phyloP scores from a whole-genome alignment of 1,140 invertebrate genomes.

The Chironomus tepperi region DNA sequence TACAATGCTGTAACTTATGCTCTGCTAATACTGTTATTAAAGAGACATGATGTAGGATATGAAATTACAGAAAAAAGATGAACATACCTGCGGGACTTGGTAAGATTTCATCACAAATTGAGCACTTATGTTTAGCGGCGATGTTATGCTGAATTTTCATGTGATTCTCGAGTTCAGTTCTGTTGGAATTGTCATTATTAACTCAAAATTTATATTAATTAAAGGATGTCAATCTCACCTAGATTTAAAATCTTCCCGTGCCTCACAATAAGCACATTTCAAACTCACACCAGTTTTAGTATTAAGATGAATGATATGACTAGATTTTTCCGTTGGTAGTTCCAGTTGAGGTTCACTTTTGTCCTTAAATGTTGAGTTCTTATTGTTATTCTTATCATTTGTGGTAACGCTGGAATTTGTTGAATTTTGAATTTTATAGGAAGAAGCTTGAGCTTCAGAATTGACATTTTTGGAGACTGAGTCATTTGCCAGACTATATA shows the following conservation, averaged over 20 bases:
- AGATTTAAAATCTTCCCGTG: conserved; percentile 68
- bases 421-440: background rate
- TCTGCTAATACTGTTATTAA: conserved; percentile 75
- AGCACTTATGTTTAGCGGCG: conserved; percentile 79
- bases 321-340: conserved; percentile 50
- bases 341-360: conserved; percentile 31
- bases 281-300: conserved; percentile 54
- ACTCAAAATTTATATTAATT: background rate
- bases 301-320: conserved; percentile 55
- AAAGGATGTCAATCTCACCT: conserved; percentile 25
- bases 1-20: conserved; percentile 87
- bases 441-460: background rate
- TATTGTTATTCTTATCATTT: conserved; percentile 19
- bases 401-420: background rate
- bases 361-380: background rate
- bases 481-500: background rate
- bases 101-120: conserved; percentile 90
- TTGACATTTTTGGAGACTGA: background rate
- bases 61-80: too few species aligned
- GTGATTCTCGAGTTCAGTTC: conserved; percentile 80
- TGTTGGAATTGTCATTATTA: conserved; percentile 27
- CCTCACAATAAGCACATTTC: conserved; percentile 77
- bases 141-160: conserved; percentile 70
- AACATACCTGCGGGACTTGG: conserved; percentile 59
- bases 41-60: too few species aligned